Evolutionary conservation across 2,888 invertebrate genomes (phyloP).

Genomic region (Iselma pallidipennis): DNA sequence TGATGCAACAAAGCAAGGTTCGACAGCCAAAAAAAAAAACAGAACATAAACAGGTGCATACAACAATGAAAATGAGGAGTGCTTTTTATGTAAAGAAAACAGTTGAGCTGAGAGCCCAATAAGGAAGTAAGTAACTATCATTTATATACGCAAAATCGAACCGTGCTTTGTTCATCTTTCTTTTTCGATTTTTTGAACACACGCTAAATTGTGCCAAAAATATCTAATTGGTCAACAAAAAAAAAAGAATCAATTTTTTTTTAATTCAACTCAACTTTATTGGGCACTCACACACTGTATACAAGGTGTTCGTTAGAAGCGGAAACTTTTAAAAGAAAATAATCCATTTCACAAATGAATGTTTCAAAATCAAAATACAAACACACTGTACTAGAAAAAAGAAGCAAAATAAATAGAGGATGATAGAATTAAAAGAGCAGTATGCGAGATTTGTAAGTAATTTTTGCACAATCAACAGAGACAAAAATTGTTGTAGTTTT

Average conservation of each 20-base stretch:
- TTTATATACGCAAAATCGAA: conserved; percentile 45
- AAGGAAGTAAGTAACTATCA: conserved; percentile 32
- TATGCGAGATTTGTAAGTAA: not conserved
- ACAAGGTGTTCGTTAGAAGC: conserved; percentile 29
- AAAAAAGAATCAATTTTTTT: conserved; percentile 46
- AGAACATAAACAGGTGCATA: conserved; percentile 6
- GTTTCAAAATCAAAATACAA: not conserved
- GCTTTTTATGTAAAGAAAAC: conserved; percentile 10
- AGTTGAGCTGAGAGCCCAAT: conserved; percentile 57
- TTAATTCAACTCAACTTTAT: conserved; percentile 55
- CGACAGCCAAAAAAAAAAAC: conserved; percentile 50
- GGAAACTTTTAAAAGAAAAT: conserved; percentile 8
- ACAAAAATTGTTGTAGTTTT: not conserved
- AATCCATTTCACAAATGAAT: not conserved
- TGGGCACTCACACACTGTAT: conserved; percentile 55
- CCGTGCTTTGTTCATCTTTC: conserved; percentile 53
- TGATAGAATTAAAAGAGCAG: not conserved
- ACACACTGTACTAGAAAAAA: not conserved
- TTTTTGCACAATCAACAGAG: not conserved
- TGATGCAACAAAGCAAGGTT: conserved; percentile 57
- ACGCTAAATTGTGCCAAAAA: conserved; percentile 30
- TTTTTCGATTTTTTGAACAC: conserved; percentile 31
- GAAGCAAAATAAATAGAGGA: not conserved
- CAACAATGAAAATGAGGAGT: conserved; percentile 39
- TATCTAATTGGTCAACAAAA: conserved; percentile 27